Conservation (phyloP, 2,888 invertebrate genomes). For the Chesias legatella region DNA sequence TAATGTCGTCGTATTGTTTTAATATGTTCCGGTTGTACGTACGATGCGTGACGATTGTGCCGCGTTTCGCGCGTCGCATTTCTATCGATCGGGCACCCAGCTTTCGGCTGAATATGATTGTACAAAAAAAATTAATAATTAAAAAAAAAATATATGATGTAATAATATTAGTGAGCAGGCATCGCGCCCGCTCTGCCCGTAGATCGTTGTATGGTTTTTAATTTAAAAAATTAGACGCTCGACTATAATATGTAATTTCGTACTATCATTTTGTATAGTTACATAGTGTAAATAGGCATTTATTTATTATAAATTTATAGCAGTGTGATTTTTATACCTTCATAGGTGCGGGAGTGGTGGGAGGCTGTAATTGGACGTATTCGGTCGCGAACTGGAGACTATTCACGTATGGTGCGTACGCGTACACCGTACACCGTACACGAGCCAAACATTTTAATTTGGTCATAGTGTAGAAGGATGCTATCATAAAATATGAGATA, state of each 20-base stretch:
- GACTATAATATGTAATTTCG: conserved; percentile 74
- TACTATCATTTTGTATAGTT: conserved; percentile 80
- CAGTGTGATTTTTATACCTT: conserved; percentile 73
- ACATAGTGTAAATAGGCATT: conserved; percentile 81
- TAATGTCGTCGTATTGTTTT: conserved; percentile 78
- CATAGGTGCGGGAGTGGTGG: conserved; percentile 74
- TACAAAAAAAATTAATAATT: conserved; percentile 72
- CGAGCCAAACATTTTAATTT: conserved; percentile 59
- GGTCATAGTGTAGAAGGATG: conserved; percentile 77
- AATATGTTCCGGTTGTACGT: conserved; percentile 77
- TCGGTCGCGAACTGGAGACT: conserved; percentile 66
- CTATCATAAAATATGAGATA: conserved; percentile 70
- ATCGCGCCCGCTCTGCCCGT: conserved; percentile 47
- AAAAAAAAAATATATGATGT: conserved; percentile 61
- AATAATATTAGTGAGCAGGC: conserved; percentile 55
- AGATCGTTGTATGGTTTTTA: conserved; percentile 70
- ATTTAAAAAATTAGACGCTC: conserved; percentile 72
- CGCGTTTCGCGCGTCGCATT: conserved; percentile 66
- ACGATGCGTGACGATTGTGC: conserved; percentile 70
- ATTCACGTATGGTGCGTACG: conserved; percentile 63
- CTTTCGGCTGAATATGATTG: conserved; percentile 73
- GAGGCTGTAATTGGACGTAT: conserved; percentile 61
- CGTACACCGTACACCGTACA: conserved; percentile 59
- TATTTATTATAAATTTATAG: conserved; percentile 80
- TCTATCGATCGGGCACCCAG: conserved; percentile 70